These are phyloP conservation scores for Luperina testacea DNA, from an alignment of 2,888 invertebrate species.

Conservation along the genomic window DNA sequence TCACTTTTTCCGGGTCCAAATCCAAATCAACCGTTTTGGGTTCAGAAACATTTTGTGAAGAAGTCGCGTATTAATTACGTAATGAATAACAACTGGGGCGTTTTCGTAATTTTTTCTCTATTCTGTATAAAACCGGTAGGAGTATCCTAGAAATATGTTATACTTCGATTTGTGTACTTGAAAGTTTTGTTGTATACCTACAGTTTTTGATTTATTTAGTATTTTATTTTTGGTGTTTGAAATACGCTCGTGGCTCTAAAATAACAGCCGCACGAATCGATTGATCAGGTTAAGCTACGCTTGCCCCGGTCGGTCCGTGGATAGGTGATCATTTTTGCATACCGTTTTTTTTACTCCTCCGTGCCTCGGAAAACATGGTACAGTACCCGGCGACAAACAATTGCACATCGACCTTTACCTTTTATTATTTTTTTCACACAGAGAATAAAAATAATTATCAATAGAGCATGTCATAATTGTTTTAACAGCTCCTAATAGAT, in stretches of 20 bases:
- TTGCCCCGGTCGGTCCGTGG: neutral
- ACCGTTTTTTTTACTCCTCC: neutral
- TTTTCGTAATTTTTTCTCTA: neutral
- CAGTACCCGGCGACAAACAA: no score
- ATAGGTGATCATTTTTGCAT: neutral
- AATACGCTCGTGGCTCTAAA: neutral
- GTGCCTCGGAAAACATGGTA: neutral
- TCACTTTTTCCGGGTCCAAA: slow-evolving; percentile 28
- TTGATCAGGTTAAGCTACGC: neutral
- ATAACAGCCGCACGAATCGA: neutral
- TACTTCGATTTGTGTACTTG: neutral
- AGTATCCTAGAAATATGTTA: neutral
- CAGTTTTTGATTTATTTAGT: neutral
- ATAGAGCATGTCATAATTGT: no score
- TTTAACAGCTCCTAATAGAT: no score
- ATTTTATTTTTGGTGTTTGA: no score
- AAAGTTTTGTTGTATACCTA: neutral
- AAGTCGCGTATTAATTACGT: slow-evolving; percentile 20
- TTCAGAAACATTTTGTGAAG: slow-evolving; percentile 14
- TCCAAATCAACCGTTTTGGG: slow-evolving; percentile 6
- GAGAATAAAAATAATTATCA: no score
- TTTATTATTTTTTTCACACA: no score
- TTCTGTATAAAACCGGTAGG: neutral
- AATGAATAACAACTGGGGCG: neutral
- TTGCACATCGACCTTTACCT: no score